Evolutionary conservation across 2,888 invertebrate species (phyloP).

Genomic region (Drosophila leonis): DNA sequence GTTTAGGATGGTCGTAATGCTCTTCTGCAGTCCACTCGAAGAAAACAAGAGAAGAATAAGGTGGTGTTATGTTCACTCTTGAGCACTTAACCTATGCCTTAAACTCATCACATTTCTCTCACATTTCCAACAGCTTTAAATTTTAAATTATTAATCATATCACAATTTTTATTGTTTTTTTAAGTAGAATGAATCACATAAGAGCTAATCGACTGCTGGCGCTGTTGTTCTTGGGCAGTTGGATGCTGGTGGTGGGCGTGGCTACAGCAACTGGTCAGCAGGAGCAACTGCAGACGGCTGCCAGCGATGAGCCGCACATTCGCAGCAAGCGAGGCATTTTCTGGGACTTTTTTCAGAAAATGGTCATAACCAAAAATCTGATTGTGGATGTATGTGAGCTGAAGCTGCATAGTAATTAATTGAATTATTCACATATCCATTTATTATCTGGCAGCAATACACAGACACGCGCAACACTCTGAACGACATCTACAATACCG

Average conservation of each 20-base stretch:
- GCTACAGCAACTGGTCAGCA: constrained; percentile 1
- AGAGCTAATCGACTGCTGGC: constrained; percentile 9
- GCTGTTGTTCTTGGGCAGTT: constrained; percentile 28
- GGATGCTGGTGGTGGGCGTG: constrained; percentile 33
- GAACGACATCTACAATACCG: constrained; percentile 81
- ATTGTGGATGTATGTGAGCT: constrained; percentile 79
- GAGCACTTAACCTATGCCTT: too few species aligned
- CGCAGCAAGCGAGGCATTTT: constrained; percentile 80
- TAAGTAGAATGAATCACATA: constrained; percentile 6
- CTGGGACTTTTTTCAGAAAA: constrained; percentile 83
- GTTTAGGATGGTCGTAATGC: too few species aligned
- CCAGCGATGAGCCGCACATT: constrained; percentile 48
- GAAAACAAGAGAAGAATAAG: too few species aligned
- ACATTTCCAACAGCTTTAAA: too few species aligned
- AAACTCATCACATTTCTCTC: too few species aligned
- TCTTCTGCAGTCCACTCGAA: too few species aligned
- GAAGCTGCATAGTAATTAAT: too few species aligned
- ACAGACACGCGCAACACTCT: constrained; percentile 83
- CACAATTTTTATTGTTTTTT: not conserved
- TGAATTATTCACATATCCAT: not conserved
- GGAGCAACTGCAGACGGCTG: not conserved
- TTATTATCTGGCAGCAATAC: constrained; percentile 81
- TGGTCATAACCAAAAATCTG: constrained; percentile 82
- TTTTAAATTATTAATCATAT: not conserved
- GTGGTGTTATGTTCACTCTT: too few species aligned